Evolutionary conservation across 2,113 vertebrate genomes (phyloP).

Genomic region (Cyanistes caeruleus): DNA sequence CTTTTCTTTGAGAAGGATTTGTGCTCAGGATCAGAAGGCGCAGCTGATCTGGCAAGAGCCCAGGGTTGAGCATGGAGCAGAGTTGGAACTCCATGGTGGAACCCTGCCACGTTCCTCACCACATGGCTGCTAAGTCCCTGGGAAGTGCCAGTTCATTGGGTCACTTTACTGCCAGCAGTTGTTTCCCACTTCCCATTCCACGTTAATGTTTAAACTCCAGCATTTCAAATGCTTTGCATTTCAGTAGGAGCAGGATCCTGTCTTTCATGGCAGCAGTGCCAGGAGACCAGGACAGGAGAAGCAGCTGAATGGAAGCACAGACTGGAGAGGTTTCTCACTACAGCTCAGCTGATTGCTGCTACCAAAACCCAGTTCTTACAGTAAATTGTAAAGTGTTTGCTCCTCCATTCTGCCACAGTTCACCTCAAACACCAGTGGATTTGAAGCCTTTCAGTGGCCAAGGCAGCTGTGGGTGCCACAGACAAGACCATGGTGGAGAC

Average conservation of each 20-base stretch:
- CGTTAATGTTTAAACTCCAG: background rate
- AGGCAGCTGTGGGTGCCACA: background rate
- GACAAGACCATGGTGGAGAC: background rate
- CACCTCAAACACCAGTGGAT: background rate
- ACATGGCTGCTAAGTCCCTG: background rate
- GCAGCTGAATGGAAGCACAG: background rate
- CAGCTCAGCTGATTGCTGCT: background rate
- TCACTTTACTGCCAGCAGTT: background rate
- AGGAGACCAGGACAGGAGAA: background rate
- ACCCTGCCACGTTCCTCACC: background rate
- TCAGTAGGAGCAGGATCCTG: background rate
- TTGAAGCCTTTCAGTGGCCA: background rate
- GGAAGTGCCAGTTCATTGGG: background rate
- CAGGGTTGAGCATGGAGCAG: background rate
- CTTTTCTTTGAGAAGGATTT: background rate
- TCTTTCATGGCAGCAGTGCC: background rate
- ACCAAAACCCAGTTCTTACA: background rate
- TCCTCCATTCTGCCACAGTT: background rate
- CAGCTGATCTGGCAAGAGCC: background rate
- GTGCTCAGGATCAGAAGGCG: background rate
- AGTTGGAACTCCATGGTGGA: fast-evolving
- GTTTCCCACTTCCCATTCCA: background rate
- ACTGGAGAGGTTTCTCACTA: background rate
- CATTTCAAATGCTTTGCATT: background rate
- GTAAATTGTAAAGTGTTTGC: background rate